Conservation (phyloP, 2,888 invertebrate species). For the Amblyteles armatorius region DNA sequence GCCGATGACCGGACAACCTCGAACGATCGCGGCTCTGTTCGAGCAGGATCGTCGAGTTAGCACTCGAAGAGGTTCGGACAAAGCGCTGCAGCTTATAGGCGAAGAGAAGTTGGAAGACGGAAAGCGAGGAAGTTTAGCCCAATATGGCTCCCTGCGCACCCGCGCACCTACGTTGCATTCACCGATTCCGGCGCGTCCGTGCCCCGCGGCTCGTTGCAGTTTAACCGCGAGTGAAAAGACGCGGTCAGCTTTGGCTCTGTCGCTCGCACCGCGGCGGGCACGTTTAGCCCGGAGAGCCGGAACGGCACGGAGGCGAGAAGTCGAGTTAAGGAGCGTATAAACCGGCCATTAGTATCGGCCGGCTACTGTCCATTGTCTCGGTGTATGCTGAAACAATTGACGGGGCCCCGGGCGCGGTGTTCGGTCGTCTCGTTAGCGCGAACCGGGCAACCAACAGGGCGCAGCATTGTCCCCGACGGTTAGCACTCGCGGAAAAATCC, state of each 20-base stretch:
- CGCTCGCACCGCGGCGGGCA: slow-evolving; percentile 6
- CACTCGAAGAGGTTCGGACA: neutral
- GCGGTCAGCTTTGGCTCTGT: slow-evolving; percentile 35
- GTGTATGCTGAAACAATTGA: slow-evolving; percentile 81
- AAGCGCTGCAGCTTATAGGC: neutral
- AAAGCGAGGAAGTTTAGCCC: slow-evolving; percentile 24
- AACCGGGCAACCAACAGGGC: slow-evolving; percentile 74
- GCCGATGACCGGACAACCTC: neutral
- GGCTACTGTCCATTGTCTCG: slow-evolving; percentile 84
- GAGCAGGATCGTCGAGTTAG: neutral
- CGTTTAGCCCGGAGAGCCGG: slow-evolving; percentile 8
- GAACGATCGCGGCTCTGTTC: neutral
- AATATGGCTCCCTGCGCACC: slow-evolving; percentile 31
- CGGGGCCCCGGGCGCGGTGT: slow-evolving; percentile 74
- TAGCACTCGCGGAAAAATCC: slow-evolving; percentile 84
- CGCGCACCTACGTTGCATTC: slow-evolving; percentile 22
- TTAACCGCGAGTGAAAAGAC: slow-evolving; percentile 48
- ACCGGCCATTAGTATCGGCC: slow-evolving; percentile 83
- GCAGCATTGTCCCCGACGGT: slow-evolving; percentile 80
- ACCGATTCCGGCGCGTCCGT: slow-evolving; percentile 15
- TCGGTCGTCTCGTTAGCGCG: slow-evolving; percentile 75
- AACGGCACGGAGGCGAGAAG: slow-evolving; percentile 61
- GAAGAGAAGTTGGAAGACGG: neutral
- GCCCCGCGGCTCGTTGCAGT: slow-evolving; percentile 20
- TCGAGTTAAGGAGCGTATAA: slow-evolving; percentile 81